phyloP scores from a whole-genome alignment of 2,797 vertebrate species.

The Protonibea diacanthus region DNA sequence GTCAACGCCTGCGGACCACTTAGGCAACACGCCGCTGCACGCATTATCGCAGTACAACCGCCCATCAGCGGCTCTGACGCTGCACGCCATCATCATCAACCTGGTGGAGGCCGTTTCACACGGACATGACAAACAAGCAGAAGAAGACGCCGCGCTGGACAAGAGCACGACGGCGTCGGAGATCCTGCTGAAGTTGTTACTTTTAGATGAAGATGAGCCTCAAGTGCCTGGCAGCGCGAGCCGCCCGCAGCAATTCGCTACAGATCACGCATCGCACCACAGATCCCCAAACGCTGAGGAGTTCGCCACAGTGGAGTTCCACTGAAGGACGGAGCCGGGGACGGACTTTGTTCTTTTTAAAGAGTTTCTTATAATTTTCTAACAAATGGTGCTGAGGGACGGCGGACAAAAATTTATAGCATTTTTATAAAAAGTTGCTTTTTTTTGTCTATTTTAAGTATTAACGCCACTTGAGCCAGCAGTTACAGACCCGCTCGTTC shows the following conservation, averaged over 20 bases:
- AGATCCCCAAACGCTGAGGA: conserved; percentile 98
- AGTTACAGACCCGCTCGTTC: conserved; percentile 1
- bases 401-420: neutral
- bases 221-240: conserved; percentile 98
- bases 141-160: conserved; percentile 97
- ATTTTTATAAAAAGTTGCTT: conserved; percentile 46
- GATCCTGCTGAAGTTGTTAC: conserved; percentile 97
- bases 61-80: conserved; percentile 98
- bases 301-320: conserved; percentile 98
- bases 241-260: conserved; percentile 92
- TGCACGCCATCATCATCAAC: conserved; percentile 98
- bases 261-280: conserved; percentile 95
- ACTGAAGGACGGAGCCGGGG: conserved; percentile 80
- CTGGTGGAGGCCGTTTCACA: conserved; percentile 98
- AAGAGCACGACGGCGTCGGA: conserved; percentile 98
- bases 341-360: conserved; percentile 54
- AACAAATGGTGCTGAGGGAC: conserved; percentile 50
- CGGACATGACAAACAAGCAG: conserved; percentile 98
- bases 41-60: conserved; percentile 97
- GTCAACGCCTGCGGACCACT: conserved; percentile 93
- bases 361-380: conserved; percentile 57
- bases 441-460: conserved; percentile 48
- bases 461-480: conserved; percentile 46
- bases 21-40: conserved; percentile 96
- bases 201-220: conserved; percentile 99